Evolutionary conservation across 53 echinoderm and acorn worm species (phyloP).

Genomic region (Crossaster papposus): DNA sequence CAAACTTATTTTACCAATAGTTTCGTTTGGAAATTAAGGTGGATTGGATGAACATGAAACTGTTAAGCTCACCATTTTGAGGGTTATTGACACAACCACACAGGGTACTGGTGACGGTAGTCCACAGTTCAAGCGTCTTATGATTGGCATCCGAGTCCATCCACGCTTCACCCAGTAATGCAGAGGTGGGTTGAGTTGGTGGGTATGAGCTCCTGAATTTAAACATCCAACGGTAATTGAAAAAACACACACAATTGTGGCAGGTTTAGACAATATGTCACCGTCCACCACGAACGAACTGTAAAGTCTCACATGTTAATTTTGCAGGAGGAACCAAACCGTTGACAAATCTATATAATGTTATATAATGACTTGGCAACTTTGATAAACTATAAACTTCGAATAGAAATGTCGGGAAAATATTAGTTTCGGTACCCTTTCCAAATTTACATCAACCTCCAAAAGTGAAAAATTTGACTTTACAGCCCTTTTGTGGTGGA

Average conservation of each 20-base stretch:
- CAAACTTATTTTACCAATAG: background rate
- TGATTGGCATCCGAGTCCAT: background rate
- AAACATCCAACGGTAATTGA: background rate
- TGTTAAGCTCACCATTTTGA: slow-evolving; percentile 70
- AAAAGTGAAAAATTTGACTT: too few relatives aligned
- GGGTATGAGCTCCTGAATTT: slow-evolving; percentile 33
- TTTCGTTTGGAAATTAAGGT: background rate
- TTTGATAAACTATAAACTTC: too few relatives aligned
- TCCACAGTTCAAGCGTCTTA: slow-evolving; percentile 59
- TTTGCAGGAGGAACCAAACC: too few relatives aligned
- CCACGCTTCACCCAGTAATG: slow-evolving; percentile 30
- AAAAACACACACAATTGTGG: background rate
- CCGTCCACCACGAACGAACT: too few relatives aligned
- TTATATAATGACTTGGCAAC: too few relatives aligned
- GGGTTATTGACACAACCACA: slow-evolving; percentile 91
- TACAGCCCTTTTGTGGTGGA: too few relatives aligned
- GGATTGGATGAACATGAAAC: background rate
- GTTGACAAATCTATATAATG: too few relatives aligned
- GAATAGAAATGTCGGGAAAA: too few relatives aligned
- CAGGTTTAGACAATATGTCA: background rate
- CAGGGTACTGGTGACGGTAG: slow-evolving; percentile 62
- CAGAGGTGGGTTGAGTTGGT: background rate
- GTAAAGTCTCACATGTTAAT: too few relatives aligned
- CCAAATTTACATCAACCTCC: too few relatives aligned
- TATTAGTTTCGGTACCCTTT: too few relatives aligned